Base-by-base conservation (phyloP, 2,113 vertebrate genomes). In the Grantiella picta region DNA sequence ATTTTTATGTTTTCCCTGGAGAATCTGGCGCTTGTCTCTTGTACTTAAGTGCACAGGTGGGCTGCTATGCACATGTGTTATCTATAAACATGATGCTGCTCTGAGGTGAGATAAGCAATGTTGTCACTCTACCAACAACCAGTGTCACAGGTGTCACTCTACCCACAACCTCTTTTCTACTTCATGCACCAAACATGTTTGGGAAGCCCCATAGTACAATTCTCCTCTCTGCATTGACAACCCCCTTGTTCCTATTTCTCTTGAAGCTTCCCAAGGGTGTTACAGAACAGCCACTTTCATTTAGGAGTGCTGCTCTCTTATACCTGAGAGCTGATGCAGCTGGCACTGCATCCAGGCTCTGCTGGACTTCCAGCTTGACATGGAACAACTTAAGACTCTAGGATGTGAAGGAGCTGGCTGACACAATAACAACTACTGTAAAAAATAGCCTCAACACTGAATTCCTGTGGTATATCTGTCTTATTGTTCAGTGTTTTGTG, bases 31-130 rank as follows among this genome's bases (percentile, higher is more conserved):
- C 16, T 82, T 82, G 5, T 52, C 8, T 84, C 25, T 28, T 40
- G 53, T 21, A 38, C 19, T 50, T 0, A 0, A 78, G 14, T 11
- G 5, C 44, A 56, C 16, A 69, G 16, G 10, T 13, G 61, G 31
- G 15, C 27, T 84, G 21, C n/a, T 29, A 13, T 10, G 25, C 31
- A 75, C 75, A 27, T 0, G 0, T 42, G 14, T 45, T 52, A 8
- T 20, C 54, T 69, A 9, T 50, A 68, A 56, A 47, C 5, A 17
- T 5, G 7, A 76, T 53, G 52, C 5, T 81, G 69, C n/a, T 80
- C n/a, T 56, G 31, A 44, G 15, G 7, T 8, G 12, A 20, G 2
- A 45, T 21, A 40, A 68, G 6, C 33, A 81, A 27, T 0, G 0
- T 8, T 25, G 35, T 33, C 15, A 27, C 3, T 29, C 12, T 76